A percentile compares a stretch with the other conserved stretches of the same genome.
Evolutionary conservation across 1,140 invertebrate species (phyloP).

Genomic region (Pseudomyrmex gracilis): DNA sequence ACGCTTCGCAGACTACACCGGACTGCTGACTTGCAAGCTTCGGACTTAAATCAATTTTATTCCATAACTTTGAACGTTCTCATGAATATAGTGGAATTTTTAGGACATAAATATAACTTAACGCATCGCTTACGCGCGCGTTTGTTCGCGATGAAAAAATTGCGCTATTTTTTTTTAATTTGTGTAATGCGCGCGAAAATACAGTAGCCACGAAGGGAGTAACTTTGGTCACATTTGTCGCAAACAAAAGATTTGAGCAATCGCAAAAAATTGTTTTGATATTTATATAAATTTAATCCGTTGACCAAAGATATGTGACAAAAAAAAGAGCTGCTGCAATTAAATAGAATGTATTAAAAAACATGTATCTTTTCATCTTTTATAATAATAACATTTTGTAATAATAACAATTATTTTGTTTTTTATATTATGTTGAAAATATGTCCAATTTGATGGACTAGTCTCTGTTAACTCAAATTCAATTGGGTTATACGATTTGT

Average conservation of each 20-base stretch:
- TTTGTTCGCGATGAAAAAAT: background rate
- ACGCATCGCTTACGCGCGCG: background rate
- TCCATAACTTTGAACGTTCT: slow-evolving; percentile 1
- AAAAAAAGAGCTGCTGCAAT: too few relatives aligned
- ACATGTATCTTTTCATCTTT: too few relatives aligned
- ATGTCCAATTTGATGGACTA: too few relatives aligned
- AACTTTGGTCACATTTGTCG: slow-evolving; percentile 12
- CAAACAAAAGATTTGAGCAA: background rate
- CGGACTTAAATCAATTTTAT: slow-evolving; percentile 44
- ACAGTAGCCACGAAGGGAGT: background rate
- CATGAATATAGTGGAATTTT: background rate
- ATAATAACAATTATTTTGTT: too few relatives aligned
- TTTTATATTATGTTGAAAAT: too few relatives aligned
- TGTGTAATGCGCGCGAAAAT: background rate
- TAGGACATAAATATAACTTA: slow-evolving; percentile 15
- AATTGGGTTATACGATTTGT: slow-evolving; percentile 1
- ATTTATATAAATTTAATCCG: background rate
- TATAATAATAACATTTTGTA: too few relatives aligned
- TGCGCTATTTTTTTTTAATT: background rate
- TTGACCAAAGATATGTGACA: too few relatives aligned
- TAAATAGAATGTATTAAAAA: too few relatives aligned
- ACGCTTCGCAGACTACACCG: slow-evolving; percentile 1
- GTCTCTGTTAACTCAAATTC: too few relatives aligned
- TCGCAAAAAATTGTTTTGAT: slow-evolving; percentile 7
- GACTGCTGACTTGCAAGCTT: background rate